Base-by-base conservation (phyloP, 1,140 invertebrate genomes). In the Diorhabda elongata region DNA sequence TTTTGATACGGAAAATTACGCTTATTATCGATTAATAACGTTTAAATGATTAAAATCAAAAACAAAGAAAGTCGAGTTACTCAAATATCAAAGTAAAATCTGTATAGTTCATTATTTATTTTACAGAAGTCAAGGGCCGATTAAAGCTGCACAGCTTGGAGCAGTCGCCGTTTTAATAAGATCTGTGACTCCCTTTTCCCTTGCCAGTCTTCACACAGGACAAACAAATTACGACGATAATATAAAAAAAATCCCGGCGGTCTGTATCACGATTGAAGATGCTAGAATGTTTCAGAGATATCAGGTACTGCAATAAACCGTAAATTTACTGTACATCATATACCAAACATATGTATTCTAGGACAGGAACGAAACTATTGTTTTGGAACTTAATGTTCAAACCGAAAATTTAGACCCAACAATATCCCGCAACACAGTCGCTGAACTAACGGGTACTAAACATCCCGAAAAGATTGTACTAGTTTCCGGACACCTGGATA, bases 401-500 rank as follows among this genome's bases (percentile, higher is more conserved):
- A 61, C 75, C 73, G 11, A 62, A 73, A 61, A 74, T 65, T 61
- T 71, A 74, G n/a, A 65, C 64, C 8, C 61, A 69, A 42, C 63
- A 3, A 74, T 66, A 44, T 80, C 92, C 0, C 84, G 91, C 71
- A 94, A 95, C 79, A 86, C 88, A 2, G 79, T 94, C 56, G 86
- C 87, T 5, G 91, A 94, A 81, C 84, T 92, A 44, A 79, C 76
- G 71, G 93, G 93, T 0, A 79, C 70, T 2, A 45, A 69, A 60
- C 8, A 80, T 64, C 85, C 87, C 3, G 82, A 88, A 45, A 84
- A 90, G 75, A 79, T 90, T n/a, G 92, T 96, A 0, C 84, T 94
- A 9, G 85, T 95, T 7, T 92, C 91, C 6, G 94, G 92, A 44
- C 93, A 96, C 78, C 84, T 95, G 42, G 93, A 96, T 77, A 92